Evolutionary conservation across 2,113 vertebrate species (phyloP).

Genomic region (Thryonomys swinderianus): DNA sequence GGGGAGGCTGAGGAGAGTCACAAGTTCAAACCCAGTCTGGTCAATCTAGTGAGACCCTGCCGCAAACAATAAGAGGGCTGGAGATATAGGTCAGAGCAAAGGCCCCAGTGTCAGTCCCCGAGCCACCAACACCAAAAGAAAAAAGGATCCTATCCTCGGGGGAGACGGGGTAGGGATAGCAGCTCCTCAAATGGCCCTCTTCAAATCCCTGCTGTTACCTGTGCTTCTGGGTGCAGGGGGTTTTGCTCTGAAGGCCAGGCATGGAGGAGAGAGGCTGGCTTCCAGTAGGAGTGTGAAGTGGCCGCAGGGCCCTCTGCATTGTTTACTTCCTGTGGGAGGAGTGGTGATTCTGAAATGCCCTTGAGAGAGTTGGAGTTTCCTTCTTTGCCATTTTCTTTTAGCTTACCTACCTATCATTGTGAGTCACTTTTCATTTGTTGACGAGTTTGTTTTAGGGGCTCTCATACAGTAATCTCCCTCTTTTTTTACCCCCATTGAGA

Average conservation of each 20-base stretch:
- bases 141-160: not conserved
- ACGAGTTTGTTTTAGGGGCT: conserved; percentile 18
- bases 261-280: not conserved
- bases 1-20: not conserved
- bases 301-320: not conserved
- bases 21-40: not conserved
- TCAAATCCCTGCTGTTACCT: not conserved
- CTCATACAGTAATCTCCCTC: not conserved
- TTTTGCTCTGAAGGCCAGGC: not conserved
- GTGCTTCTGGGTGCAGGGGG: not conserved
- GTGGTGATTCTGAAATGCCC: not conserved
- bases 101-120: not conserved
- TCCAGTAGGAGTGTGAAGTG: not conserved
- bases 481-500: not conserved
- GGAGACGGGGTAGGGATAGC: not conserved
- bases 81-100: not conserved
- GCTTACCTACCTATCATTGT: not conserved
- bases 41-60: not conserved
- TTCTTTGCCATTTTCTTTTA: not conserved
- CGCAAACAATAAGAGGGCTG: not conserved
- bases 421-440: not conserved
- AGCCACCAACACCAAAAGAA: not conserved
- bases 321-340: not conserved
- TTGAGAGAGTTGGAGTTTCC: not conserved
- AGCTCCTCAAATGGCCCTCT: not conserved